These are phyloP conservation scores for Patiria pectinifera DNA, from an alignment of 53 echinoderm and acorn worm genomes.

Conservation along the genomic window DNA sequence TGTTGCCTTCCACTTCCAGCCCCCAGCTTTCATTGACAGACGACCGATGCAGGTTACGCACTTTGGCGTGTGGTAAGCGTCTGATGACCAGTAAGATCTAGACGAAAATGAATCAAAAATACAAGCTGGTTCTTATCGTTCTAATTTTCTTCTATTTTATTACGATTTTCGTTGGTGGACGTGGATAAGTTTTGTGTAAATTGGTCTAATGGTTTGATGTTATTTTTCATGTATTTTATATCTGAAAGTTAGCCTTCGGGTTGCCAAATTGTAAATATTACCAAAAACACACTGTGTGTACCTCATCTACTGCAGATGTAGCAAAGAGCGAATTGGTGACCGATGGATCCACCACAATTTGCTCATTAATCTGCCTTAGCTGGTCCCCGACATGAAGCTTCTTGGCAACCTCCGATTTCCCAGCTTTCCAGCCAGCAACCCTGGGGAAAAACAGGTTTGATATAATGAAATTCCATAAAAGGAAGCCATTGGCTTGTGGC, in stretches of 20 bases:
- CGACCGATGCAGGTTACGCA: slow-evolving; percentile 54
- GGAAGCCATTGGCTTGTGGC: no score
- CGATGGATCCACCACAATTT: slow-evolving; percentile 55
- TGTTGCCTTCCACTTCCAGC: slow-evolving; percentile 65
- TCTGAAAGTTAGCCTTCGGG: background rate
- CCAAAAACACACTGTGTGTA: background rate
- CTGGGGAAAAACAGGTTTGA: slow-evolving; percentile 10
- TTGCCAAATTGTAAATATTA: background rate
- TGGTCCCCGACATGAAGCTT: slow-evolving; percentile 77
- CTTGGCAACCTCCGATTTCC: slow-evolving; percentile 52
- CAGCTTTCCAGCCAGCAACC: slow-evolving; percentile 79
- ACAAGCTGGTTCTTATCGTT: background rate
- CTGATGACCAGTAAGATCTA: slow-evolving; percentile 61
- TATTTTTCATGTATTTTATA: no score
- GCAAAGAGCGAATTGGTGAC: slow-evolving; percentile 53
- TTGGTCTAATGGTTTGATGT: no score
- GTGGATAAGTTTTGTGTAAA: no score
- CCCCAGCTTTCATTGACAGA: slow-evolving; percentile 63
- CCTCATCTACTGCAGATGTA: slow-evolving; percentile 51
- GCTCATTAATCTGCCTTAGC: slow-evolving; percentile 72
- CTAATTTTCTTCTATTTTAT: no score
- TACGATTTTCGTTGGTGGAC: no score
- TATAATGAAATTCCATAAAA: background rate
- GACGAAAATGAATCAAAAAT: background rate
- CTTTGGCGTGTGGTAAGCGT: slow-evolving; percentile 72